Base-by-base conservation (phyloP, 1,140 invertebrate genomes). In the Lordiphosa mommai region DNA sequence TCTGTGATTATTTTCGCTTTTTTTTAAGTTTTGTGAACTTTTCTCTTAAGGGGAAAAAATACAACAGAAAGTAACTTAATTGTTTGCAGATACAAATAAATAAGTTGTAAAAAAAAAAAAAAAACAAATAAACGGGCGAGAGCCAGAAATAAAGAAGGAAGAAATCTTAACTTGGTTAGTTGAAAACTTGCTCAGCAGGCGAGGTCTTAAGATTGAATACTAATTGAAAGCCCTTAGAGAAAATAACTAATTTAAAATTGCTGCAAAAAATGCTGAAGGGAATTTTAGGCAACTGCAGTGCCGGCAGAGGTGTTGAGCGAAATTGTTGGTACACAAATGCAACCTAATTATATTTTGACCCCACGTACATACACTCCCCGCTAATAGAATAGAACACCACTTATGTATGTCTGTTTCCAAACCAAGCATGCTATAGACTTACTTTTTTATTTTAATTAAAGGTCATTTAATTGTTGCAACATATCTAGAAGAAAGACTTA, bases 11-110 rank as follows among this genome's bases (percentile, higher is more conserved):
- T 70, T 61, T 68, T 58, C 50, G 29, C 41, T 57, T 56, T 32
- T 70, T 65, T 69, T 70, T 61, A 73, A 80, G 69, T 79, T 80
- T 66, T 40, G 49, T 56, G 41, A 80, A 80, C 74, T 79, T 79
- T 79, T 68, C 30, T 44, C 58, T 58, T 49, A 55, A 32, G 41
- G 36, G 34, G 30, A 34, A 33, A 41, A 47, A 48, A 65, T 64
- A 51, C 38, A 53, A 61, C 50, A 43, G 61, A 68, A 69, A 72
- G 57, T 65, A 82, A 72, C 77, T 84, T 84, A 84, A 84, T 84
- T 84, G 77, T 84, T 84, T 72, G 77, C 72, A 82, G 72, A 77
- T 76, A 64, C 71, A 76, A 82, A 80, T 71, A 80, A 84, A 82
- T 72, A 80, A 76, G 66, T 71, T 84, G 58, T 32, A 50, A 29